Base-by-base conservation (phyloP, 53 echinoderm and acorn worm genomes). In the Hippasteria phrygiana region DNA sequence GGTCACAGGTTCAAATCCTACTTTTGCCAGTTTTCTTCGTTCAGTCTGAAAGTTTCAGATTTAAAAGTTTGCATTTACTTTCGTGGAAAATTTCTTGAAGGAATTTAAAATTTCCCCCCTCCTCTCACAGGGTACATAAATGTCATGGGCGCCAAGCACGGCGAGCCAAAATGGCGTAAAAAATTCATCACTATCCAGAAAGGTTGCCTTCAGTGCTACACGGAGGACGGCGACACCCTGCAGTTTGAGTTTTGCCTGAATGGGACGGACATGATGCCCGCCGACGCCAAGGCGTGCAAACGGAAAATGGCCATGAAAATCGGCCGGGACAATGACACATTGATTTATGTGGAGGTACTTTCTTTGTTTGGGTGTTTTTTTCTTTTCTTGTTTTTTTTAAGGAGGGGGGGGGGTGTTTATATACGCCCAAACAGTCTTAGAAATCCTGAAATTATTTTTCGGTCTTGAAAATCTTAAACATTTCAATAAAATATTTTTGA, bases 101-200 rank as follows among this genome's bases (percentile, higher is more conserved):
- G 12, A 36, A 41, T 41, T 73, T 73, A 20, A 73, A 24, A 8
- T 74, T 74, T 46, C 3, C 4, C 43, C 70, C n/a, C n/a, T 13
- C 7, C 2, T 37, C 18, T 13, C 20, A 28, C 53, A 93, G 93
- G 93, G 48, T 90, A 65, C 27, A 87, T 90, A 46, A 93, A 93
- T 40, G 26, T 93, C 14, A 69, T 87, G 41, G 93, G 93, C n/a
- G 77, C 86, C 32, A 74, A 87, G 39, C 80, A 78, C 50, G 90
- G 93, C 20, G 93, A 93, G 17, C 65, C 87, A 27, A 93, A 87
- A 24, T 93, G 93, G 93, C 85, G 90, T 34, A 93, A 93, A 45
- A 75, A 93, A 14, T 93, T 85, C 71, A 83, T 92, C 38, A 78
- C 69, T 0, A 90, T 93, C 45, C 55, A 75, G 87, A 87, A 71